Base-by-base conservation (phyloP, 2,113 vertebrate species). In the Macroglossus sobrinus region DNA sequence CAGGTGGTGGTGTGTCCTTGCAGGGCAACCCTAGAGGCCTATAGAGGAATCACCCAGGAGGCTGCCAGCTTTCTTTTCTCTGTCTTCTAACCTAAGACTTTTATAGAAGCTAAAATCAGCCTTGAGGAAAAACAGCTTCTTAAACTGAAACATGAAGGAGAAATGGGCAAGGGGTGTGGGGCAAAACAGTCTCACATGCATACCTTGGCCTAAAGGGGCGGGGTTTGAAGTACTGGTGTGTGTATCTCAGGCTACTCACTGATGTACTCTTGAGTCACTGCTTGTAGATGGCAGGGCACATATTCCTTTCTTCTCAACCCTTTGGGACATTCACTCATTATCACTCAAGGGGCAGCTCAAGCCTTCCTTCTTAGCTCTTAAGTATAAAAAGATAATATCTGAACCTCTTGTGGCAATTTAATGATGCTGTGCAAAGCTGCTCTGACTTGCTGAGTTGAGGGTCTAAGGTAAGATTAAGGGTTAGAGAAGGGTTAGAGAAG, bases 181-280 rank as follows among this genome's bases (percentile, higher is more conserved):
- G 12, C 47, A 72, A 24, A 45, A 53, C 59, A 74, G 57, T 18
- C 47, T 94, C 40, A 43, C 19, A 28, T n/a, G 33, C 5, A 11
- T 55, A 50, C 33, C 14, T 86, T 86, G 28, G 38, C 43, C 45
- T 1, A 82, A 76, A 75, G 4, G 35, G 14, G 18, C 28, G 7
- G 8, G 21, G 6, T 40, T 50, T 16, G 50, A 15, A 13, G 13
- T 55, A 26, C 40, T 84, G 24, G 5, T 19, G 15, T 50, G 18
- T 33, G 0, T 16, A 8, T 35, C 22, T 28, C 21, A 14, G 26
- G 12, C 45, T 1, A 64, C 28, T 19, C 1, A 10, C 5, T 11
- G 28, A 26, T 63, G 24, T 45, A 35, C 26, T 38, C 26, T 14
- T 11, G 12, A 74, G 19, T 95, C n/a, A n/a, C 47, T 40, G 19